phyloP scores from a whole-genome alignment of 2,888 invertebrate genomes.

The Spicauda simplicius region DNA sequence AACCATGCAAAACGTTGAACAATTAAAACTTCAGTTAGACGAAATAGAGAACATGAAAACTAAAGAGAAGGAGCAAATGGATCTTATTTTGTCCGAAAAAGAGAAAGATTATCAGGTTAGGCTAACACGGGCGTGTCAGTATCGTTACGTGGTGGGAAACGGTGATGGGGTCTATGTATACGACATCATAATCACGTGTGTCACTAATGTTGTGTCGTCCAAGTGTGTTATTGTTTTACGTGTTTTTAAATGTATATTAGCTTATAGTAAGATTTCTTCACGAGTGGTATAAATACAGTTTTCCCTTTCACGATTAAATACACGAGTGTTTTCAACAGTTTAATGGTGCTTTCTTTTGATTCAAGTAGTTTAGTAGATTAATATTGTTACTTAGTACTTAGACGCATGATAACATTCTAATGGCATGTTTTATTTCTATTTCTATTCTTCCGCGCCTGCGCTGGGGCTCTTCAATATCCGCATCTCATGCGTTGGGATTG shows the following conservation, averaged over 20 bases:
- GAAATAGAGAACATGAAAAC: conserved; percentile 52
- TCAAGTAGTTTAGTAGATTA: neutral
- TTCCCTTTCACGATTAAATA: conserved; percentile 15
- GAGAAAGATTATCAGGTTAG: conserved; percentile 71
- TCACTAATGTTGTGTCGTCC: conserved; percentile 37
- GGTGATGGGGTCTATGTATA: conserved; percentile 31
- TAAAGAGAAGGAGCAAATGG: conserved; percentile 62
- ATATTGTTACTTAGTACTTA: conserved; percentile 17
- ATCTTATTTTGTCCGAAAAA: conserved; percentile 53
- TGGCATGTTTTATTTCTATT: conserved; percentile 71
- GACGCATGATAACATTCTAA: conserved; percentile 55
- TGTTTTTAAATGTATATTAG: neutral
- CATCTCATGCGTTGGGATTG: conserved; percentile 47
- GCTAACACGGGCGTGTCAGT: conserved; percentile 47
- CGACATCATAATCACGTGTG: conserved; percentile 12
- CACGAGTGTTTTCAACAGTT: neutral
- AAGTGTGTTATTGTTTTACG: conserved; percentile 12
- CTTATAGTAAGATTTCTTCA: neutral
- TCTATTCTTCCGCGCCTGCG: conserved; percentile 56
- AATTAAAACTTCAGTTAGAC: conserved; percentile 55
- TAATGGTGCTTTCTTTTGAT: neutral
- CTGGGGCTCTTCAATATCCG: conserved; percentile 44
- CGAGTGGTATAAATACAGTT: neutral
- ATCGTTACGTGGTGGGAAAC: conserved; percentile 25
- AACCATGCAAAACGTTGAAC: conserved; percentile 50